Conservation (phyloP, 2,888 invertebrate genomes). For the Sinhomidia bicolor region DNA sequence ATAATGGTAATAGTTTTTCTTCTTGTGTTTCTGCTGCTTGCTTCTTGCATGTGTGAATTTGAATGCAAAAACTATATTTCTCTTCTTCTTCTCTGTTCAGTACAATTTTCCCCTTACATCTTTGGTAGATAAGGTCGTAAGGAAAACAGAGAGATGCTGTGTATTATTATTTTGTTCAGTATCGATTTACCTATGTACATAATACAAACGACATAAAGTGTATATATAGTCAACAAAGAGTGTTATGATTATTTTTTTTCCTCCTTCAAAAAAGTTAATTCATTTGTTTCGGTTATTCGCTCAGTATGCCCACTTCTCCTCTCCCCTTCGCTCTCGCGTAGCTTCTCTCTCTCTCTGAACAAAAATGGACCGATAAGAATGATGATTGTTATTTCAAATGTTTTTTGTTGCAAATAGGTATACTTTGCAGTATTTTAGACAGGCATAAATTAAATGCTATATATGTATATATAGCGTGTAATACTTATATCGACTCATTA, state of each 20-base stretch:
- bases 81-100: background rate
- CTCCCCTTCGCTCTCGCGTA: no score
- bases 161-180: slow-evolving; percentile 18
- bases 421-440: background rate
- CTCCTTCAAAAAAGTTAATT: slow-evolving; percentile 32
- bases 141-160: no score
- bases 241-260: background rate
- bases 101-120: background rate
- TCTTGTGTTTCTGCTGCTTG: background rate
- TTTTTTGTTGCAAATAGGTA: slow-evolving; percentile 9
- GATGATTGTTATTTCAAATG: slow-evolving; percentile 21
- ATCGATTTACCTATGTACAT: no score
- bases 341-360: slow-evolving; percentile 6
- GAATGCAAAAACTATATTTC: slow-evolving; percentile 19
- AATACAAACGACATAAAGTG: no score
- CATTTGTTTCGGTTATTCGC: slow-evolving; percentile 49
- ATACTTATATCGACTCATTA: slow-evolving; percentile 36
- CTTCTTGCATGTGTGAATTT: background rate
- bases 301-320: slow-evolving; percentile 26
- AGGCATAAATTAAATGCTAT: background rate
- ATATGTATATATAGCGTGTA: background rate
- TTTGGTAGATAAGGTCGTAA: background rate
- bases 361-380: slow-evolving; percentile 25
- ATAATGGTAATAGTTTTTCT: slow-evolving; percentile 48
- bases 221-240: no score